Percentiles rank a stretch among this genome's conserved stretches.
Conservation (phyloP, 2,888 invertebrate species). For the Sphaerophoria rueppellii region DNA sequence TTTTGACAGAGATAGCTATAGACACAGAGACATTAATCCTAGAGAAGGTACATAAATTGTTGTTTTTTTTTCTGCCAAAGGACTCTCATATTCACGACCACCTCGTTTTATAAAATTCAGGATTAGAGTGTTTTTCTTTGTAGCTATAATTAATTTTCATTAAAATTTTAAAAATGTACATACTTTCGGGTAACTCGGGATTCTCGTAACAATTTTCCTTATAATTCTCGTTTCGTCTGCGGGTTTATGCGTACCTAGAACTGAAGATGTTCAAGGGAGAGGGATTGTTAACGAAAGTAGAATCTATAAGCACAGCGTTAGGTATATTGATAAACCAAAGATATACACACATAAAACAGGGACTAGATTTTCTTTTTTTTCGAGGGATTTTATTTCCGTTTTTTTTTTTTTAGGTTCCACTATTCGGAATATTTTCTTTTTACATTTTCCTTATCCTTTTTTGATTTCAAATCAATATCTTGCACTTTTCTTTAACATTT, state of each 20-base stretch:
- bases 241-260: slow-evolving; percentile 45
- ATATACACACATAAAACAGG: slow-evolving; percentile 68
- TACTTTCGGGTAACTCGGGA: slow-evolving; percentile 52
- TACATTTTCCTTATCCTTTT: slow-evolving; percentile 39
- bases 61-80: slow-evolving; percentile 2
- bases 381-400: slow-evolving; percentile 18
- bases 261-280: slow-evolving; percentile 48
- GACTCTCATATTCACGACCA: neutral
- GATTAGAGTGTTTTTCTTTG: neutral
- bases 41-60: slow-evolving; percentile 12
- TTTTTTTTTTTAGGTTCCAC: slow-evolving; percentile 10
- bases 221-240: neutral
- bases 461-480: slow-evolving; percentile 2
- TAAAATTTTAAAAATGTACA: slow-evolving; percentile 19
- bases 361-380: slow-evolving; percentile 58
- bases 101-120: slow-evolving; percentile 38
- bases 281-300: slow-evolving; percentile 37
- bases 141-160: neutral
- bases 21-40: no score
- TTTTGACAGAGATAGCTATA: neutral
- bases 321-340: slow-evolving; percentile 63
- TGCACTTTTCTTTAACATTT: slow-evolving; percentile 33
- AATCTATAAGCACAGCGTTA: slow-evolving; percentile 50
- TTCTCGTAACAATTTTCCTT: slow-evolving; percentile 47
- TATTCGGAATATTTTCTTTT: slow-evolving; percentile 37